phyloP scores from a whole-genome alignment of 1,140 invertebrate species.

The Trialeurodes vaporariorum region DNA sequence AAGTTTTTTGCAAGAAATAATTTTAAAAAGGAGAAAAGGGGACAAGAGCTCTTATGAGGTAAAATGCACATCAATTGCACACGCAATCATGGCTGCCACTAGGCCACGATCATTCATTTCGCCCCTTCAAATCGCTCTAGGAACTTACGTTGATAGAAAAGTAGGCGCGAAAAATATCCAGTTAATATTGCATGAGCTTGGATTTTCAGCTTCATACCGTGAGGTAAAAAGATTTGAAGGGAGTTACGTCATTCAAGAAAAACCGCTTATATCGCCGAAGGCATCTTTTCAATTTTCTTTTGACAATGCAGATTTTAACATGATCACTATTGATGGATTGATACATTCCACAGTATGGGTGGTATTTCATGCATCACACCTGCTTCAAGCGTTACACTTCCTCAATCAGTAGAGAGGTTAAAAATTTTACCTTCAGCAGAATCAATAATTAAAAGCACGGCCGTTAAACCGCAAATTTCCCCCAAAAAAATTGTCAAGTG shows the following conservation, averaged over 20 bases:
- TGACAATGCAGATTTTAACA: conserved; percentile 28
- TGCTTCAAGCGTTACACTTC: background rate
- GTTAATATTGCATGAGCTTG: conserved; percentile 20
- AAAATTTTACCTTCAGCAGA: background rate
- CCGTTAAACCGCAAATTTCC: background rate
- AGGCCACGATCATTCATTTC: conserved; percentile 26
- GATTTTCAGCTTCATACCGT: conserved; percentile 23
- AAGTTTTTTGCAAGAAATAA: conserved; percentile 7
- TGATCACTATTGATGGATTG: conserved; percentile 23
- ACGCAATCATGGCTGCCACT: conserved; percentile 23
- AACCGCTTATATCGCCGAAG: conserved; percentile 5
- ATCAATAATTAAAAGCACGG: background rate
- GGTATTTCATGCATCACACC: background rate
- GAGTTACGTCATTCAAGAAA: conserved; percentile 15
- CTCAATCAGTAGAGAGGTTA: background rate
- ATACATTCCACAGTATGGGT: background rate
- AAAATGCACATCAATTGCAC: conserved; percentile 20
- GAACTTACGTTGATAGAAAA: conserved; percentile 23
- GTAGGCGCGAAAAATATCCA: conserved; percentile 23
- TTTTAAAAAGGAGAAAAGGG: conserved; percentile 4
- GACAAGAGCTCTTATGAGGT: background rate
- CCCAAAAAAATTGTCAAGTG: background rate
- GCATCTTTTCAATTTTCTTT: conserved; percentile 26
- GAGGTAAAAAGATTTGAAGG: conserved; percentile 23
- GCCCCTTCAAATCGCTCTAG: conserved; percentile 21